phyloP scores from a whole-genome alignment of 2,888 invertebrate species.

The Crepidodera aurea region DNA sequence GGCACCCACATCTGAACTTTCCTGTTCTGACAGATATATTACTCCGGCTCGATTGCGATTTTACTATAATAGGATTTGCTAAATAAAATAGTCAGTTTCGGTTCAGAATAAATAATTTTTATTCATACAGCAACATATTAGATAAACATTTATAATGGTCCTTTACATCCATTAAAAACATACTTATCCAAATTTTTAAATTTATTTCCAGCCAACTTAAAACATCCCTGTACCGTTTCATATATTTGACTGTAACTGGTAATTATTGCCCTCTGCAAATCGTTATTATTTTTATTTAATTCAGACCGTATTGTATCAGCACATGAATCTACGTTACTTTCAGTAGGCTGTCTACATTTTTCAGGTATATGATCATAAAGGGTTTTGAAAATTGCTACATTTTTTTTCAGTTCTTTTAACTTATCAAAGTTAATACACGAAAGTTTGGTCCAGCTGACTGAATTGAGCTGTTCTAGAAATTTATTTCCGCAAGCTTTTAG shows the following conservation, averaged over 20 bases:
- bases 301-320: background rate
- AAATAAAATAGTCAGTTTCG: too few species aligned
- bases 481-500: conserved; percentile 28
- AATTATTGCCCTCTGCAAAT: background rate
- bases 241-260: background rate
- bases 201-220: background rate
- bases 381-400: background rate
- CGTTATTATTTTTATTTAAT: background rate
- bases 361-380: conserved; percentile 19
- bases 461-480: conserved; percentile 24
- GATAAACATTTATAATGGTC: background rate
- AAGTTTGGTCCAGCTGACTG: conserved; percentile 9
- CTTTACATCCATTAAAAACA: conserved; percentile 34
- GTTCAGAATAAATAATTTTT: too few species aligned
- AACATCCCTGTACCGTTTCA: conserved; percentile 5
- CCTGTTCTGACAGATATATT: too few species aligned
- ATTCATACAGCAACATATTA: too few species aligned
- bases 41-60: too few species aligned
- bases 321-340: conserved; percentile 28
- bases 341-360: conserved; percentile 25
- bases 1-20: too few species aligned
- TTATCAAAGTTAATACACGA: conserved; percentile 20
- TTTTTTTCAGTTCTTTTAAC: conserved; percentile 12
- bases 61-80: too few species aligned
- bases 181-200: conserved; percentile 33